Evolutionary conservation across 2,888 invertebrate genomes (phyloP), one percentile per base, ranked within the genome.

Genomic region (Panzeria rudis): DNA sequence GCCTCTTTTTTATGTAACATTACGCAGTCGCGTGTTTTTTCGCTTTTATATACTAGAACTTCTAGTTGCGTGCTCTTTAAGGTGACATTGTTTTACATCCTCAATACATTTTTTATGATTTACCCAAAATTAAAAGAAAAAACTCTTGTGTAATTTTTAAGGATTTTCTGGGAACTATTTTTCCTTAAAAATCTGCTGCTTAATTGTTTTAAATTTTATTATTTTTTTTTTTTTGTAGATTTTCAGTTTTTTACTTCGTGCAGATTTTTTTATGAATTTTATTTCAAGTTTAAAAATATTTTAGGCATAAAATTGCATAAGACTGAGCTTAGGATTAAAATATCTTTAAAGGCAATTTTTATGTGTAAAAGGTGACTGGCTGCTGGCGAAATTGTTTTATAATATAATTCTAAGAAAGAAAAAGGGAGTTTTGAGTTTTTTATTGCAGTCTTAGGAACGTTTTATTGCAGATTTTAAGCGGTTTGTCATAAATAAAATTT

Each of bases 21-120:
- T 81, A 61, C 29, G 44, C 38, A 35, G 38, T 56, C 69, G 80
- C 64, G 72, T 66, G 77, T 77, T 44, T 61, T 69, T 75, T 66
- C n/a, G n/a, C 56, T 32, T 64, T 59, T 59, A 75, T 72, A 71
- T 23, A 83, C 68, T 88, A 87, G 83, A 88, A 88, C 88, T 88
- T 89, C 90, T 88, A 89, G 89, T 90, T 90, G 89, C 88, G 90
- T 89, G 88, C 84, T 87, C 86, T 84, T 87, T 86, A 85, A 89
- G 86, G 81, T 88, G 89, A 88, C 88, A 88, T 84, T n/a, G 41
- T 85, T 86, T 86, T 72, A 77, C 83, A 79, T 83, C 84, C 86
- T 23, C 35, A 15, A 35, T 15, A 29, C 11, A 47, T 79, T 79
- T 71, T 82, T 82, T 82, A 75, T 75, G 78, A 75, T 64, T 71